These are phyloP conservation scores for Phengaris alcon DNA, from an alignment of 2,888 invertebrate genomes.

Conservation along the genomic window DNA sequence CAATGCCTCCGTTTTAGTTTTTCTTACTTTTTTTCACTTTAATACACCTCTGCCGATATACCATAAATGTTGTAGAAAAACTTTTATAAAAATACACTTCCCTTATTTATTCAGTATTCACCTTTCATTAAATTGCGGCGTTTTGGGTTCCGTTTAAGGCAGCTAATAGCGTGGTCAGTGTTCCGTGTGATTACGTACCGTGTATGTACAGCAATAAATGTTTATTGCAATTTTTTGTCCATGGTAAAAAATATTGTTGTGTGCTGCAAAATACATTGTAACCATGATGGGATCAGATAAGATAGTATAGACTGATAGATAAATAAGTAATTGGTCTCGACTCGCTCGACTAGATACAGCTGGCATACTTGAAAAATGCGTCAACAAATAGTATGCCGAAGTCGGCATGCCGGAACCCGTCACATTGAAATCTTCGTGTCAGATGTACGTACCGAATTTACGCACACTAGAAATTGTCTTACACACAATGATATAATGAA, in stretches of 20 bases:
- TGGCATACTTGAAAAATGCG: too few relatives aligned
- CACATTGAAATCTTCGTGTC: too few relatives aligned
- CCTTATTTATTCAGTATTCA: neutral
- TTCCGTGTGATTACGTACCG: slow-evolving; percentile 7
- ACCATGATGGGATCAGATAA: neutral
- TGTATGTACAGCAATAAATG: neutral
- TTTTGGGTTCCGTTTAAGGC: slow-evolving; percentile 11
- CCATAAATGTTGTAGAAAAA: neutral
- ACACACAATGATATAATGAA: too few relatives aligned
- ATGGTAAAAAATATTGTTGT: neutral
- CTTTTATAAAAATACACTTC: neutral
- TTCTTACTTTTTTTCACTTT: neutral
- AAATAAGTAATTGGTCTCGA: too few relatives aligned
- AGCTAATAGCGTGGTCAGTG: neutral
- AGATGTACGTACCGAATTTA: too few relatives aligned
- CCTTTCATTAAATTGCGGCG: neutral
- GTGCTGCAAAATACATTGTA: neutral
- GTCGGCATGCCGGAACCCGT: too few relatives aligned
- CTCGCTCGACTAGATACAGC: too few relatives aligned
- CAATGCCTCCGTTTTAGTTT: neutral
- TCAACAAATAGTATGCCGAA: too few relatives aligned
- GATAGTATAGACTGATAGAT: too few relatives aligned
- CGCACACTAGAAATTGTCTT: too few relatives aligned
- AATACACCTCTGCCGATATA: neutral
- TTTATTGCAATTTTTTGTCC: neutral